phyloP scores from a whole-genome alignment of 2,797 vertebrate genomes.

The Fringilla coelebs region DNA sequence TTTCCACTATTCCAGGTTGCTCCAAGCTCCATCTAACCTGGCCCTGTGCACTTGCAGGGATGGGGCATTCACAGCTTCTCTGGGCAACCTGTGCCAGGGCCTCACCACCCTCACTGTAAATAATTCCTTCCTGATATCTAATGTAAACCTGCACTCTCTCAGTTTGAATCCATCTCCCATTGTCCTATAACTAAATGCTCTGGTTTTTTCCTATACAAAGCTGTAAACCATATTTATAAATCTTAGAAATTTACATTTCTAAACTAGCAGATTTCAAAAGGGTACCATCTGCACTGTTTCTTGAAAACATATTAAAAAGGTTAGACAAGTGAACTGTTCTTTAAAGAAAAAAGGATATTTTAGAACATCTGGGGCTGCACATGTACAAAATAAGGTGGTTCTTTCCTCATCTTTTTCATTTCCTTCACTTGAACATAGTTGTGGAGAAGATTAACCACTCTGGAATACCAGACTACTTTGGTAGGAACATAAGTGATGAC shows the following conservation, averaged over 20 bases:
- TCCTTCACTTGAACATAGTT: constrained; percentile 52
- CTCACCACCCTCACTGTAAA: not conserved
- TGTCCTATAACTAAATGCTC: not conserved
- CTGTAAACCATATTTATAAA: not conserved
- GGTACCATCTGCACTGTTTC: not conserved
- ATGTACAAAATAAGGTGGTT: constrained; percentile 21
- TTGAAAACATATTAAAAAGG: not conserved
- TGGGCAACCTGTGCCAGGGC: not conserved
- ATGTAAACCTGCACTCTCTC: not conserved
- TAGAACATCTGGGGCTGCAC: not conserved
- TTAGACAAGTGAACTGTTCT: not conserved
- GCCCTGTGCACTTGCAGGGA: not conserved
- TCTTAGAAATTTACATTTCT: not conserved
- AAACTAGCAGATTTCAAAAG: not conserved
- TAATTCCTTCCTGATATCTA: not conserved
- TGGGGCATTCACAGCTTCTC: not conserved
- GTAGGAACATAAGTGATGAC: constrained; percentile 48
- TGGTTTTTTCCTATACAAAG: not conserved
- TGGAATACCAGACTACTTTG: constrained; percentile 54
- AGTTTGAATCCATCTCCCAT: not conserved
- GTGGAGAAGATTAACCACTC: constrained; percentile 49
- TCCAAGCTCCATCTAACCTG: not conserved
- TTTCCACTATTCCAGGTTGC: not conserved
- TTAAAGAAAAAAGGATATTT: not conserved
- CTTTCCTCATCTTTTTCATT: constrained; percentile 27